phyloP scores from a whole-genome alignment of 1,140 invertebrate species.

The Aethina tumida region DNA sequence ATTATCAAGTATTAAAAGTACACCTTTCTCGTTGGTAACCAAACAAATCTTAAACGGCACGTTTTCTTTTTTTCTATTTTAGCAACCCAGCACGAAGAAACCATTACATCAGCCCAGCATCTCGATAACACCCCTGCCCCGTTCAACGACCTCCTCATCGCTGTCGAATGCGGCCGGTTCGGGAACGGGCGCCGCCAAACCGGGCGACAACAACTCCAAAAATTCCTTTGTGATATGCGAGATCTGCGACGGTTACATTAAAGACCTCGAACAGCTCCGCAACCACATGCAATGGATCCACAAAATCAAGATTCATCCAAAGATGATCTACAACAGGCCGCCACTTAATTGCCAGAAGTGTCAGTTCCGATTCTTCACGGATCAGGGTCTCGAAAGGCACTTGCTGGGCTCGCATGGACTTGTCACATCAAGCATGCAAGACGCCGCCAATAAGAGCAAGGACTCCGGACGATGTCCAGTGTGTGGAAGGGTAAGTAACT shows the following conservation, averaged over 20 bases:
- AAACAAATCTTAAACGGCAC: too few relatives aligned
- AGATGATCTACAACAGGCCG: constrained; percentile 90
- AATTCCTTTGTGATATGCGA: constrained; percentile 87
- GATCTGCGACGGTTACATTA: constrained; percentile 91
- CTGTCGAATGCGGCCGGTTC: constrained; percentile 30
- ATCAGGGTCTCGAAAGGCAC: constrained; percentile 83
- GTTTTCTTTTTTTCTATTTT: too few relatives aligned
- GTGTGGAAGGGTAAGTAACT: constrained; percentile 68
- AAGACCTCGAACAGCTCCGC: constrained; percentile 82
- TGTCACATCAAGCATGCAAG: constrained; percentile 92
- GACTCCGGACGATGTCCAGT: constrained; percentile 88
- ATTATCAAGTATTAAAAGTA: too few relatives aligned
- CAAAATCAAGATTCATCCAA: constrained; percentile 92
- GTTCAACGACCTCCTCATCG: constrained; percentile 44
- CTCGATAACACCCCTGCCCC: constrained; percentile 80
- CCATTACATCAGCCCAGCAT: constrained; percentile 71
- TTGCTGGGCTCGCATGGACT: constrained; percentile 85
- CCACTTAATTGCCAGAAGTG: constrained; percentile 94
- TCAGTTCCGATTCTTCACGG: constrained; percentile 69
- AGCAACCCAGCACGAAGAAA: constrained; percentile 27
- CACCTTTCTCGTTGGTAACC: too few relatives aligned
- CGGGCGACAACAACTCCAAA: constrained; percentile 45
- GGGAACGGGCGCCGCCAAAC: constrained; percentile 30
- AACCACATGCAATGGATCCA: constrained; percentile 96
- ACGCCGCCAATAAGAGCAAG: constrained; percentile 88